These are phyloP conservation scores for Gasteruption jaculator DNA, from an alignment of 2,888 invertebrate genomes.

Conservation along the genomic window DNA sequence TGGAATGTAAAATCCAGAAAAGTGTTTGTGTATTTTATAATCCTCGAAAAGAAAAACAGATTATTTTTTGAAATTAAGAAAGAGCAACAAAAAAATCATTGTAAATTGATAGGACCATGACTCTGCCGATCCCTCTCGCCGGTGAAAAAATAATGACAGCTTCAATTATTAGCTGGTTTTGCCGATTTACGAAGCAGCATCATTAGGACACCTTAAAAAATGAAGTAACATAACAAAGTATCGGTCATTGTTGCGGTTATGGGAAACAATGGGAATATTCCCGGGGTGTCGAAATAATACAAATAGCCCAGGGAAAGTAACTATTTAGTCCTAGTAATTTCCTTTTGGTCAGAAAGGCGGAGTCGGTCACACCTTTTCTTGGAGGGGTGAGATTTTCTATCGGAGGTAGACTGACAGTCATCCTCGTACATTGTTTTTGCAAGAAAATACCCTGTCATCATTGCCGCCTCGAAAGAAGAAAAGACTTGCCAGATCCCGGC, in stretches of 20 bases:
- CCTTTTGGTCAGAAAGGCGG: conserved; percentile 36
- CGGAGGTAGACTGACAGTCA: conserved; percentile 36
- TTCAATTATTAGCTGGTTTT: conserved; percentile 40
- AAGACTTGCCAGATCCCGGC: conserved; percentile 19
- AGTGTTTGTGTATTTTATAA: no score
- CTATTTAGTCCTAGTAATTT: conserved; percentile 41
- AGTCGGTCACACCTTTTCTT: conserved; percentile 45
- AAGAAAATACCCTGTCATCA: conserved; percentile 41
- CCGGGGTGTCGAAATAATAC: conserved; percentile 40
- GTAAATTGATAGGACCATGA: conserved; percentile 44
- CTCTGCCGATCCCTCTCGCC: conserved; percentile 25
- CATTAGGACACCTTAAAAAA: no score
- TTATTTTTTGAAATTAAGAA: no score
- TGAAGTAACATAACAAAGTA: conserved; percentile 7
- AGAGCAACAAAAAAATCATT: no score
- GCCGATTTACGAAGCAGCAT: conserved; percentile 29
- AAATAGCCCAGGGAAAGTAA: conserved; percentile 33
- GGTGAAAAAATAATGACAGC: conserved; percentile 37
- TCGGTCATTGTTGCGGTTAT: conserved; percentile 15
- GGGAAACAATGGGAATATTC: conserved; percentile 35
- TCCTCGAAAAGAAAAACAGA: no score
- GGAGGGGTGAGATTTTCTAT: conserved; percentile 34
- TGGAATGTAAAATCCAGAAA: no score
- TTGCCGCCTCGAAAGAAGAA: conserved; percentile 22
- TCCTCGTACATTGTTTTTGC: conserved; percentile 43